A percentile compares a stretch with the other conserved stretches of the same genome.
These are phyloP conservation scores for Cosmopolites sordidus DNA, from an alignment of 2,888 invertebrate genomes.

Conservation along the genomic window DNA sequence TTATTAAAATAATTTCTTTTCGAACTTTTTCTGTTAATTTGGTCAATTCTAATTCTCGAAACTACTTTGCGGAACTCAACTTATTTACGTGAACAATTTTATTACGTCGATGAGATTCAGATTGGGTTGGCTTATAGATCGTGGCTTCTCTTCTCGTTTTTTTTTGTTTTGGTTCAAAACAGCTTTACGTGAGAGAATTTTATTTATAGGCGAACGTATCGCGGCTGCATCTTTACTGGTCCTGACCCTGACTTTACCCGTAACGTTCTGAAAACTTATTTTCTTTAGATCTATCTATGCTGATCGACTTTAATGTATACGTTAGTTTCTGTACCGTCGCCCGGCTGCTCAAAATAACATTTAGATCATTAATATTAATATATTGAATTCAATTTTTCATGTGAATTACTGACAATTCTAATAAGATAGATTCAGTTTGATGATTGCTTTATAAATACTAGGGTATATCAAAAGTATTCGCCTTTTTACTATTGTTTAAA, in stretches of 20 bases:
- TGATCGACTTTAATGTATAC: conserved; percentile 23
- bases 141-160: too few relatives aligned
- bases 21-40: conserved; percentile 12
- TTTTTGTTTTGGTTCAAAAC: conserved; percentile 7
- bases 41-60: conserved; percentile 16
- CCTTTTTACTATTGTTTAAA: too few relatives aligned
- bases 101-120: conserved; percentile 14
- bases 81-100: conserved; percentile 22
- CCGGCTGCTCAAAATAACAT: not conserved
- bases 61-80: conserved; percentile 18
- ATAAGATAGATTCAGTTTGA: too few relatives aligned
- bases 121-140: conserved; percentile 7
- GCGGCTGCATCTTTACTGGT: conserved; percentile 12
- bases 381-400: not conserved
- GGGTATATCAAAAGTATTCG: too few relatives aligned
- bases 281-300: conserved; percentile 30
- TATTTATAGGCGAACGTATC: conserved; percentile 11
- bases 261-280: conserved; percentile 24
- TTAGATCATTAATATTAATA: not conserved
- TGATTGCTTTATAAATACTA: too few relatives aligned
- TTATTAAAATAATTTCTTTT: conserved; percentile 23
- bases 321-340: conserved; percentile 1
- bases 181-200: conserved; percentile 22
- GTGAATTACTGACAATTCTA: not conserved
- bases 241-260: conserved; percentile 31